phyloP scores from a whole-genome alignment of 2,797 vertebrate species.

The Megalops cyprinoides region DNA sequence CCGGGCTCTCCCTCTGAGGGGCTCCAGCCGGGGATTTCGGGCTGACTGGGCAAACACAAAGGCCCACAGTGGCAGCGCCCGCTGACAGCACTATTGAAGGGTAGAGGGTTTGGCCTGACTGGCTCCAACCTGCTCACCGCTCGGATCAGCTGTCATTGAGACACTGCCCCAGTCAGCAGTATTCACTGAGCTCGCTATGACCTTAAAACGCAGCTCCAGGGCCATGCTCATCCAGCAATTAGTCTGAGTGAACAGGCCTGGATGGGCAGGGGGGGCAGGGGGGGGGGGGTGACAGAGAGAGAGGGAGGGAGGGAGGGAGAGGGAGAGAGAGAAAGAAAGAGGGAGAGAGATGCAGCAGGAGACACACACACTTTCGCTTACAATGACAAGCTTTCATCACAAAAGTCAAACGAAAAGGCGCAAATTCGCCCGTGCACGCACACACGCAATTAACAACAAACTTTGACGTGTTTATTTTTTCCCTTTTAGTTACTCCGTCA shows the following conservation, averaged over 20 bases:
- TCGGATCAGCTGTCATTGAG: constrained; percentile 86
- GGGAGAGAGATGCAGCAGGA: constrained; percentile 1
- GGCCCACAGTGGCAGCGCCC: constrained; percentile 85
- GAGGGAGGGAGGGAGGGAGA: not conserved
- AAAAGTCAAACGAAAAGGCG: not conserved
- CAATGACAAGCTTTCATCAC: no score
- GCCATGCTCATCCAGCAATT: constrained; percentile 84
- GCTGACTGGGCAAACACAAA: constrained; percentile 94
- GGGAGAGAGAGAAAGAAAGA: constrained; percentile 1
- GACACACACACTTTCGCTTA: not conserved
- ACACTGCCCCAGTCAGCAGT: constrained; percentile 83
- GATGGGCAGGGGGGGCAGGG: constrained; percentile 59
- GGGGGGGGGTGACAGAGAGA: not conserved
- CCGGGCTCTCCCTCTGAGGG: constrained; percentile 64
- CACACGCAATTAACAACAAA: not conserved
- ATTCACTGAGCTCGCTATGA: constrained; percentile 86
- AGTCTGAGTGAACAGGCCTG: constrained; percentile 66
- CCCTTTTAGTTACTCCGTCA: not conserved
- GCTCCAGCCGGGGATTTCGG: constrained; percentile 86
- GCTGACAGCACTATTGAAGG: constrained; percentile 84
- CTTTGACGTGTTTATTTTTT: not conserved
- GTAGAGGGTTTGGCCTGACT: constrained; percentile 81
- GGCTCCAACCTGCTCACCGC: constrained; percentile 80
- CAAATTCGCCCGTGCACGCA: not conserved
- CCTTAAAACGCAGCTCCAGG: constrained; percentile 85